Base-by-base conservation (phyloP, 1,140 invertebrate species). In the Habropoda laboriosa region DNA sequence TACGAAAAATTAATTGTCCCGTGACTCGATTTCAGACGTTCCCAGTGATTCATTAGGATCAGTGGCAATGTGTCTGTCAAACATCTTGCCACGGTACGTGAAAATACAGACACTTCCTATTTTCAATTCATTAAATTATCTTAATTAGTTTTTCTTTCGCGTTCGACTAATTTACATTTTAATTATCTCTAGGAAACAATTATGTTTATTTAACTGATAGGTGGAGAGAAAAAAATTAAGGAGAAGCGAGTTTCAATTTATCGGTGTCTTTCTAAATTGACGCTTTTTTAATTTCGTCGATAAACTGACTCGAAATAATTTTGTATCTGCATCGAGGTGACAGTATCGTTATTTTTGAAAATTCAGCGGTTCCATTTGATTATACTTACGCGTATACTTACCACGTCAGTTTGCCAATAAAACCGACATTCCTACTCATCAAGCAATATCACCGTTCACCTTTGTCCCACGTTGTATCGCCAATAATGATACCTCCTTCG, bases 1-100 rank as follows among this genome's bases (percentile, higher is more conserved):
- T 63, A n/a, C 27, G 12, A 35, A 78, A 40, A 35, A 57, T 76
- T 53, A 51, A 61, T 51, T 68, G 24, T 3, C 40, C 24, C n/a
- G 7, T 16, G 7, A 63, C 12, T 45, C 7, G 49, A 35, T 42
- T 40, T 45, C n/a, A 49, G 35, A 64, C 58, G 45, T 40, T 38
- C 16, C 24, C n/a, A 10, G 27, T 71, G 7, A 71, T n/a, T 35
- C 27, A 32, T 42, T 30, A 2, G 4, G 3, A 10, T 21, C 30
- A 5, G 21, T 35, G 27, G 30, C 8, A 32, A 27, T 24, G 24
- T 6, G 13, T 1, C 24, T 30, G 13, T 0, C 7, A 3, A 30
- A 55, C 4, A 27, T 5, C 6, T 24, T 27, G 12, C 4, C 12
- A 16, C 51, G n/a, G 27, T 30, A 16, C 4, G 53, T 55, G 12